Evolutionary conservation across 2,888 invertebrate genomes (phyloP), one percentile per base, ranked within the genome.

Genomic region (Chloroclysta siterata): DNA sequence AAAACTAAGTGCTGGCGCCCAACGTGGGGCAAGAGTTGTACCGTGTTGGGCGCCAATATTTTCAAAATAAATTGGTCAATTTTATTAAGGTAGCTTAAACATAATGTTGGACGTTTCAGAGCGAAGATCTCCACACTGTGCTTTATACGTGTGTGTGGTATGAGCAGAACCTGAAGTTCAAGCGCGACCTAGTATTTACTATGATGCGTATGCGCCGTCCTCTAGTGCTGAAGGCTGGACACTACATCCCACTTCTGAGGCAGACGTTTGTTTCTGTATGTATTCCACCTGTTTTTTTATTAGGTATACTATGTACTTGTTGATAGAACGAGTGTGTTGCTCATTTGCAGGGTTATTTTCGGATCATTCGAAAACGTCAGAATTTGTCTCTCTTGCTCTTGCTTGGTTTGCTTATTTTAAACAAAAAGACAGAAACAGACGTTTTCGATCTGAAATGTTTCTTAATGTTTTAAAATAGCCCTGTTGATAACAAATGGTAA

Each of bases 71-170:
- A 8, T 7, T 33, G 6, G 8, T 7, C 1, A 33, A 8, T 33
- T 22, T 22, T 22, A 1, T 22, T 2, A 33, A 33, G 33, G 8
- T 33, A 33, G 33, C 33, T 33, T 8, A 33, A 33, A 33, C 7
- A 8, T 33, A 6, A 17, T 17, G 5, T 33, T 50, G 14, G 0
- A 6, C 22, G 33, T 79, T 80, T 13, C 67, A 91, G 92, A 90
- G 87, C 59, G 88, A 85, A 68, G 82, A 88, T 6, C 79, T 95
- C 0, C 87, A 87, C 50, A 82, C 87, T 11, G 93, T 93, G 0
- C 78, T 94, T 66, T 94, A 94, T 70, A 77, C 87, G 39, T 93
- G 94, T 72, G 76, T 83, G 7, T 94, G 95, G 94, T 87, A 92
- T 53, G 89, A 94, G 8, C 94, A 94, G 72, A 81, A 87, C 53